phyloP scores from a whole-genome alignment of 2,113 vertebrate genomes.

The Manacus vitellinus region DNA sequence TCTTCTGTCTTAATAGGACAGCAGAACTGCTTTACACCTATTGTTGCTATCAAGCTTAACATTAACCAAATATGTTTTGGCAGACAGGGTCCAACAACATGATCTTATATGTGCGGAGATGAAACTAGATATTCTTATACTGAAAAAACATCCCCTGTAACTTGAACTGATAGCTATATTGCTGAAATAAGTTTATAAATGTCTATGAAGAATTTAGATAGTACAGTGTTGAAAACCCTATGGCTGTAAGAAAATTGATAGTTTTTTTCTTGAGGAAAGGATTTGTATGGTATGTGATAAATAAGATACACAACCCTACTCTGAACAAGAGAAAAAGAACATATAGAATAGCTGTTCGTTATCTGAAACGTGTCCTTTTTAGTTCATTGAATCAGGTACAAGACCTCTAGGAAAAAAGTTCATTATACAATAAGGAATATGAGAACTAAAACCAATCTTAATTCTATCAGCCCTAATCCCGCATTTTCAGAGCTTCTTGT shows the following conservation, averaged over 20 bases:
- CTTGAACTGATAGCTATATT: neutral
- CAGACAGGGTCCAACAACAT: rapidly evolving
- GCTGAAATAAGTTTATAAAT: neutral
- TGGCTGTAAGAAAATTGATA: neutral
- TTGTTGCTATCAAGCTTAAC: neutral
- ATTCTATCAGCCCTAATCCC: neutral
- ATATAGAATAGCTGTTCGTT: neutral
- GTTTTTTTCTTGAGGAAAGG: neutral
- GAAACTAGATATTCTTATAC: neutral
- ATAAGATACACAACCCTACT: neutral
- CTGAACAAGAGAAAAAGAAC: neutral
- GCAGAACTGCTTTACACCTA: neutral
- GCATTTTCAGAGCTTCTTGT: neutral
- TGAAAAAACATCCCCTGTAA: neutral
- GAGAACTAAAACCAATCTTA: neutral
- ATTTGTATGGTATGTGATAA: neutral
- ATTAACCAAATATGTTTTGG: neutral
- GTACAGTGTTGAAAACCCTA: neutral
- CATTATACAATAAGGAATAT: neutral
- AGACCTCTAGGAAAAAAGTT: neutral
- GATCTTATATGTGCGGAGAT: neutral
- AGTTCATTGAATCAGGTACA: neutral
- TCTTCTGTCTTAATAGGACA: neutral
- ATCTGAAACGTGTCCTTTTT: neutral
- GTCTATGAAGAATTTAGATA: neutral